phyloP scores from a whole-genome alignment of 1,140 invertebrate species.

The Drosophila prosaltans region DNA sequence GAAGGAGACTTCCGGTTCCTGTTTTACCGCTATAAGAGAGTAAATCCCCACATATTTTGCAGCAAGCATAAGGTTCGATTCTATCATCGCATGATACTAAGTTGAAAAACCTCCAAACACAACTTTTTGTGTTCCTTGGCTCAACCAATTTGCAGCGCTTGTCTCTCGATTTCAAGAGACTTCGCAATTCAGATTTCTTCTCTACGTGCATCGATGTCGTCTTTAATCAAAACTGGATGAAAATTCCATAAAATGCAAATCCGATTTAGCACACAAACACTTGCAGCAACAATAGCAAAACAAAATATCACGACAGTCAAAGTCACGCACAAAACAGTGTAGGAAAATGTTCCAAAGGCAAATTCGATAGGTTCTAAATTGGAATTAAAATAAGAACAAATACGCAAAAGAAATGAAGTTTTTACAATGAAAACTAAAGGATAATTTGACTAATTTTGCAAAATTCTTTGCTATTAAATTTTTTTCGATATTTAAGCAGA shows the following conservation, averaged over 20 bases:
- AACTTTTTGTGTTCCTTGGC: slow-evolving; percentile 66
- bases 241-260: slow-evolving; percentile 46
- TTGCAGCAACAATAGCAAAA: slow-evolving; percentile 6
- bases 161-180: slow-evolving; percentile 62
- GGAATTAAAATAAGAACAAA: background rate
- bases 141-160: slow-evolving; percentile 67
- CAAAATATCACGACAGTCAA: slow-evolving; percentile 64
- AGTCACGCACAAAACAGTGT: slow-evolving; percentile 73
- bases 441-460: too few species aligned
- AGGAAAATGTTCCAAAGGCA: slow-evolving; percentile 31
- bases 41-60: slow-evolving; percentile 70
- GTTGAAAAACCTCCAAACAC: slow-evolving; percentile 72
- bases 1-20: slow-evolving; percentile 66
- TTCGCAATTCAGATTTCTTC: slow-evolving; percentile 62
- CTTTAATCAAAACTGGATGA: slow-evolving; percentile 18
- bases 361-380: background rate
- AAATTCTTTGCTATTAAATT: too few species aligned
- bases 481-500: too few species aligned
- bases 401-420: too few species aligned
- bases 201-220: slow-evolving; percentile 56
- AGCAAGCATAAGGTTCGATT: slow-evolving; percentile 70
- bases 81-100: slow-evolving; percentile 64
- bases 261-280: slow-evolving; percentile 50
- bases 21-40: slow-evolving; percentile 69
- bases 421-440: too few species aligned